phyloP scores from a whole-genome alignment of 2,888 invertebrate genomes.

The Callyntrura guangdongensis region DNA sequence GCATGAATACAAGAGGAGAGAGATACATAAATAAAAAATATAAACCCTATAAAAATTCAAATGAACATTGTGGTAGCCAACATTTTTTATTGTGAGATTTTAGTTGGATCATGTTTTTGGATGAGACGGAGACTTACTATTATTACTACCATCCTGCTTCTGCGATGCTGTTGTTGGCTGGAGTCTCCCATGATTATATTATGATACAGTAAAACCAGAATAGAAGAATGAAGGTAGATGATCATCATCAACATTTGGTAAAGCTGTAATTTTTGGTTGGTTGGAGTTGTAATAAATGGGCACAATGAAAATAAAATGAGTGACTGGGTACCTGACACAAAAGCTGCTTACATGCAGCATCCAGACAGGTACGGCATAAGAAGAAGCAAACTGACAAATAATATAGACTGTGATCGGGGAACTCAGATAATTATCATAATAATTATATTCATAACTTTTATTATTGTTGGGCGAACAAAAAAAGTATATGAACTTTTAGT shows the following conservation, averaged over 20 bases:
- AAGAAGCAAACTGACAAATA: conserved; percentile 20
- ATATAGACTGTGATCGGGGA: conserved; percentile 60
- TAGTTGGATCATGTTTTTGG: conserved; percentile 36
- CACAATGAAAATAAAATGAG: conserved; percentile 52
- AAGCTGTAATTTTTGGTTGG: conserved; percentile 46
- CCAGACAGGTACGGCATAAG: no score
- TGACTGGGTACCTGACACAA: background rate
- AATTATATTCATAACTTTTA: conserved; percentile 68
- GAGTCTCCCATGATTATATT: background rate
- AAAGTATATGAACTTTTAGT: conserved; percentile 22
- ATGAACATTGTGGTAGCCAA: conserved; percentile 38
- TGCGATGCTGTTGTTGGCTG: background rate
- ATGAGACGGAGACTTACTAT: background rate
- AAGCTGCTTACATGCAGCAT: background rate
- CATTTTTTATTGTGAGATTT: conserved; percentile 52
- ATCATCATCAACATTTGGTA: conserved; percentile 10
- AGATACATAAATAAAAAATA: no score
- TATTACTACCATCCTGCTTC: background rate
- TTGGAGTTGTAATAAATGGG: conserved; percentile 43
- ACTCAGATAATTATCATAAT: conserved; percentile 69
- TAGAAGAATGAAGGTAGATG: conserved; percentile 29
- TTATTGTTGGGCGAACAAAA: conserved; percentile 52
- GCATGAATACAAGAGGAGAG: conserved; percentile 6
- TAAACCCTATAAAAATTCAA: conserved; percentile 21
- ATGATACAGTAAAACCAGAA: conserved; percentile 5